A percentile compares a stretch with the other conserved stretches of the same genome.
Evolutionary conservation across 2,113 vertebrate genomes (phyloP).

Genomic region (Naja naja): DNA sequence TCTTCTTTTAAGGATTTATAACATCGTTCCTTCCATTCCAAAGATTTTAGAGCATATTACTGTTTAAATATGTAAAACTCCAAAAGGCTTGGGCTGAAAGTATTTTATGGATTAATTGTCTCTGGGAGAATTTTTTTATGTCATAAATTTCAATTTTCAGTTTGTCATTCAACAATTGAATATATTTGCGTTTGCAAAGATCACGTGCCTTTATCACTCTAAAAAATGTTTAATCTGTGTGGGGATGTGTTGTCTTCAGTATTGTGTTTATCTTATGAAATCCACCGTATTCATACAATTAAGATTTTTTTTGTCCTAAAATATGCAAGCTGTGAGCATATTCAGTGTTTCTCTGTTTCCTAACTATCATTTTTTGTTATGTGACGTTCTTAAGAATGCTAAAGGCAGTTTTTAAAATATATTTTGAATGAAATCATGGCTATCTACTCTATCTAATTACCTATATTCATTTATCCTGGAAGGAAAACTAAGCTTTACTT

Average conservation of each 20-base stretch:
- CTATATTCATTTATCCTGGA: not conserved
- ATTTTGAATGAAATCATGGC: not conserved
- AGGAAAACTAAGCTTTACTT: not conserved
- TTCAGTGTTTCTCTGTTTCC: not conserved
- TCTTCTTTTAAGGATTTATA: conserved; percentile 38
- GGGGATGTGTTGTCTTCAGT: not conserved
- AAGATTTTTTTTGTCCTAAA: not conserved
- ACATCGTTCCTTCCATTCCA: conserved; percentile 4
- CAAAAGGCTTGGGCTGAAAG: conserved; percentile 3
- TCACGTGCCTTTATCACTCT: not conserved
- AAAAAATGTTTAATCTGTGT: not conserved
- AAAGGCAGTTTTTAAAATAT: not conserved
- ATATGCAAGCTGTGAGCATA: not conserved
- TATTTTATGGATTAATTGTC: conserved; percentile 21
- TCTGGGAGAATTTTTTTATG: conserved; percentile 5
- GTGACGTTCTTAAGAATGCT: not conserved
- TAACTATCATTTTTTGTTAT: not conserved
- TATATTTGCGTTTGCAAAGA: not conserved
- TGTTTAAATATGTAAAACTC: conserved; percentile 29
- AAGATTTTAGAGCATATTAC: conserved; percentile 17
- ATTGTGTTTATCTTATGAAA: fast-evolving
- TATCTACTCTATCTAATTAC: no score
- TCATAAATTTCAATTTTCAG: not conserved
- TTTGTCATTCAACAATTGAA: conserved; percentile 17
- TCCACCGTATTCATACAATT: fast-evolving